phyloP scores from a whole-genome alignment of 92 coral and sea anemone genomes.

The Zoanthus gigantus region DNA sequence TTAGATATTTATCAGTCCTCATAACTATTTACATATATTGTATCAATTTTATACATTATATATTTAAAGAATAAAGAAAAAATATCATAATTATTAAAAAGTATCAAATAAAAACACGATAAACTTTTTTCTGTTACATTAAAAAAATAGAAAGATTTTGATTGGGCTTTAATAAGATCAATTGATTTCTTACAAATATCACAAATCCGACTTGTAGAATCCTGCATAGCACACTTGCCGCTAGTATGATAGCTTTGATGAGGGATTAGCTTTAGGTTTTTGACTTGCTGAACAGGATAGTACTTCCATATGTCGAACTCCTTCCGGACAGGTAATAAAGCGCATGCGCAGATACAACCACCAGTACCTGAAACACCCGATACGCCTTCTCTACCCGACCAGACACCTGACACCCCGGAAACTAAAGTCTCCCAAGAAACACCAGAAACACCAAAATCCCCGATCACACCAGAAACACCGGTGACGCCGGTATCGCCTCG shows the following conservation, averaged over 20 bases:
- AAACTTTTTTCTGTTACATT: no score
- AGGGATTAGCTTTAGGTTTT: not conserved
- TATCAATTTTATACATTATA: no score
- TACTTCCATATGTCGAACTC: not conserved
- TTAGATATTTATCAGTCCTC: no score
- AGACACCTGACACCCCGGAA: slow-evolving; percentile 56
- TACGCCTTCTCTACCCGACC: slow-evolving; percentile 54
- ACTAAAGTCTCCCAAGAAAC: slow-evolving; percentile 76
- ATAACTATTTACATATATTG: no score
- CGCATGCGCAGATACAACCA: slow-evolving; percentile 76
- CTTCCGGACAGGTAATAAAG: slow-evolving; percentile 40
- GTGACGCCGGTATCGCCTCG: slow-evolving; percentile 84
- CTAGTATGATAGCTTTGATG: not conserved
- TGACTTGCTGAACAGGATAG: not conserved
- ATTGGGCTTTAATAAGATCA: no score
- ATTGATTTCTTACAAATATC: no score
- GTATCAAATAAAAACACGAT: no score
- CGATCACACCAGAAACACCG: slow-evolving; percentile 79
- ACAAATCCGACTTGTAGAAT: no score
- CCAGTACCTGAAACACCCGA: slow-evolving; percentile 76
- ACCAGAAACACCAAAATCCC: slow-evolving; percentile 77
- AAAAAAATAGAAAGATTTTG: no score
- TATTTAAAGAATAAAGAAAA: no score
- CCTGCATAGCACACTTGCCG: no score
- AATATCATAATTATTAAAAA: no score